Conservation (phyloP, 2,113 vertebrate genomes). For the Prochilodus magdalenae region DNA sequence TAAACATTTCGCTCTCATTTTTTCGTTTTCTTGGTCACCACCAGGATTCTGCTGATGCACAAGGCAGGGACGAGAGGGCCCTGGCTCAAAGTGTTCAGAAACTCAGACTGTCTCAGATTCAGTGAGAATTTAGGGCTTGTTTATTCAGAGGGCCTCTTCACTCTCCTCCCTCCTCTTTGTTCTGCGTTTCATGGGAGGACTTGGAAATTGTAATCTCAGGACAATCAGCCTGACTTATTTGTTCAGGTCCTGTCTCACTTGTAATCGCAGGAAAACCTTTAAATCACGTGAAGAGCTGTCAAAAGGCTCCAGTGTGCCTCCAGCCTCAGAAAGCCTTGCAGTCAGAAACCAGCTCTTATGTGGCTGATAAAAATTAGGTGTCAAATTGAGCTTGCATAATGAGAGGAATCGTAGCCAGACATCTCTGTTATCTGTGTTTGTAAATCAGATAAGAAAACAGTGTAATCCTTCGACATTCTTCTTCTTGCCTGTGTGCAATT, state of each 20-base stretch:
- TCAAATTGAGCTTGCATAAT: slow-evolving; percentile 38
- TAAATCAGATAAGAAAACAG: slow-evolving; percentile 13
- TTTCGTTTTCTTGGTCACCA: slow-evolving; percentile 35
- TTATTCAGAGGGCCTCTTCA: slow-evolving; percentile 79
- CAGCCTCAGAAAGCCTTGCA: slow-evolving; percentile 31
- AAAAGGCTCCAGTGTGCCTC: slow-evolving; percentile 42
- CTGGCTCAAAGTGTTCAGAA: slow-evolving; percentile 45
- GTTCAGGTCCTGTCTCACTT: slow-evolving; percentile 75
- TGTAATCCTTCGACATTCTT: neutral
- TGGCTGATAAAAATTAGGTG: slow-evolving; percentile 48
- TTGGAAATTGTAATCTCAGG: slow-evolving; percentile 79
- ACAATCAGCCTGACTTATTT: slow-evolving; percentile 80
- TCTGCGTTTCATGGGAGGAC: slow-evolving; percentile 73
- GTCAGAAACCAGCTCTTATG: slow-evolving; percentile 42
- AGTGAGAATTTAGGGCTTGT: slow-evolving; percentile 78
- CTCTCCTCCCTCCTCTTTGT: slow-evolving; percentile 74
- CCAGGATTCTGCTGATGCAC: slow-evolving; percentile 48
- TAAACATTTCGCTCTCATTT: slow-evolving; percentile 57
- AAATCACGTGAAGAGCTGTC: slow-evolving; percentile 60
- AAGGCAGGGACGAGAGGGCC: slow-evolving; percentile 1
- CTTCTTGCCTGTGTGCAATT: neutral
- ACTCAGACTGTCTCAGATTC: slow-evolving; percentile 45
- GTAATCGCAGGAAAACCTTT: slow-evolving; percentile 63
- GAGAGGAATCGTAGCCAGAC: neutral
- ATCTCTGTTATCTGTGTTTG: neutral